These are phyloP conservation scores for Oncorhynchus masou DNA, from an alignment of 2,113 vertebrate species.

Conservation along the genomic window DNA sequence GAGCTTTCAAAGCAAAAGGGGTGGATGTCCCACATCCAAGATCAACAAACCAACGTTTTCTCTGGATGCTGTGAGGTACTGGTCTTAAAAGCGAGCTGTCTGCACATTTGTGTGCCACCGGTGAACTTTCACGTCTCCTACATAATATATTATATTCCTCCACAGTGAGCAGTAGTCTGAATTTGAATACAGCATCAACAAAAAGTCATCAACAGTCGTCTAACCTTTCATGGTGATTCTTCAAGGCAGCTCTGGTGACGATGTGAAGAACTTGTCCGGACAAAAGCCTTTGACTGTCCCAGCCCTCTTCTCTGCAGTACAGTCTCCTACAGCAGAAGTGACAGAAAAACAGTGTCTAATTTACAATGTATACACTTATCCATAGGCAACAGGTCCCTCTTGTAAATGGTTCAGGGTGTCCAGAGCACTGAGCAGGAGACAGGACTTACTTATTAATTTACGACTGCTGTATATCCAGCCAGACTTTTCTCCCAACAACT, in stretches of 20 bases:
- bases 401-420: background rate
- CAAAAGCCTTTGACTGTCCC: background rate
- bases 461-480: background rate
- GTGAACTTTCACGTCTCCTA: conserved; percentile 20
- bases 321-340: conserved; percentile 10
- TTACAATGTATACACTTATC: conserved; percentile 4
- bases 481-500: background rate
- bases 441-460: background rate
- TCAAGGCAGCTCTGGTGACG: background rate
- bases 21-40: conserved; percentile 60
- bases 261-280: background rate
- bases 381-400: too few relatives aligned
- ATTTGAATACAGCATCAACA: too few relatives aligned
- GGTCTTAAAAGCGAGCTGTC: conserved; percentile 42
- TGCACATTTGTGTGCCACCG: conserved; percentile 48
- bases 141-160: background rate
- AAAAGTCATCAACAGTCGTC: background rate
- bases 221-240: conserved; percentile 76
- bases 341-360: conserved; percentile 5
- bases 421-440: background rate
- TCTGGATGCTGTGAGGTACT: conserved; percentile 44
- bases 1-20: conserved; percentile 52
- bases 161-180: too few relatives aligned
- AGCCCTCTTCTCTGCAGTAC: background rate
- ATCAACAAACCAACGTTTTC: conserved; percentile 63